Base-by-base conservation (phyloP, 2,888 invertebrate genomes). In the Epistrophe eligans region DNA sequence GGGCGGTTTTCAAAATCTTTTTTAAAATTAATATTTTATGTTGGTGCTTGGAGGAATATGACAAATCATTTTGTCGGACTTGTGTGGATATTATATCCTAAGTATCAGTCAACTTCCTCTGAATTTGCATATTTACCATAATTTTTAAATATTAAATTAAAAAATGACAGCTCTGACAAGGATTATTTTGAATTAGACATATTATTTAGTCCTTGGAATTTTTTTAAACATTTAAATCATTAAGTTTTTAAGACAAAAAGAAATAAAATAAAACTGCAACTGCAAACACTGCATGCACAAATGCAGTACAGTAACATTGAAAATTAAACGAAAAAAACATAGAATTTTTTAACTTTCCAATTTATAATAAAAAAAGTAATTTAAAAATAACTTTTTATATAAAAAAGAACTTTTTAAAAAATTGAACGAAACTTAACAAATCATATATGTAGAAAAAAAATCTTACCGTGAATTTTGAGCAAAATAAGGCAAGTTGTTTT, bases 201-300 rank as follows among this genome's bases (percentile, higher is more conserved):
- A n/a, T n/a, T n/a, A n/a, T n/a, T n/a, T n/a, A n/a, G n/a, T n/a
- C n/a, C n/a, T n/a, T n/a, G n/a, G n/a, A n/a, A n/a, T n/a, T n/a
- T 24, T 24, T 24, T 24, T 24, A 24, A 24, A 24, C 3, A 24
- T 24, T 24, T 24, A 24, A 24, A 32, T 32, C 15, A 45, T 48
- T 17, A 19, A 40, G n/a, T 24, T 24, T 43, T 43, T 35, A 32
- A 38, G 52, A 52, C 24, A 66, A 73, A 71, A 13, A 45, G 48
- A 58, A 73, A 15, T 3, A 4, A 70, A 57, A 32, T 52, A 32
- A 45, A 19, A 72, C 79, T 83, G 76, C 76, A 76, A 82, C 87
- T 72, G 87, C 83, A 87, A 87, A 64, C 15, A 79, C 45, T 72
- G 32, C 85, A 87, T 87, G 82, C 82, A 83, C 43, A 82, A 87